Conservation (phyloP, 2,888 invertebrate genomes). For the Serripes groenlandicus region DNA sequence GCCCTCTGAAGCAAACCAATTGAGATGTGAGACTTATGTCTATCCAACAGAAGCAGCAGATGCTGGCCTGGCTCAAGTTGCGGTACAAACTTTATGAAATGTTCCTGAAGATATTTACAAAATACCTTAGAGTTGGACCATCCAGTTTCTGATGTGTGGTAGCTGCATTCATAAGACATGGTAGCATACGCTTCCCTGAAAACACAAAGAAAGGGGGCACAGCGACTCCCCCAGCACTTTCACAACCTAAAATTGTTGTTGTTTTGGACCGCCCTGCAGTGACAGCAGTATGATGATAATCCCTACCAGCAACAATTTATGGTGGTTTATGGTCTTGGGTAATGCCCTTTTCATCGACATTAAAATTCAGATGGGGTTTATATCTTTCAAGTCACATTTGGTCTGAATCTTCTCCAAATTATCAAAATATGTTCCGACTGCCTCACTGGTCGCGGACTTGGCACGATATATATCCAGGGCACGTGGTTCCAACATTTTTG, state of each 20-base stretch:
- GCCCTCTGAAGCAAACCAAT: constrained; percentile 47
- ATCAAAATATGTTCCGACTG: constrained; percentile 20
- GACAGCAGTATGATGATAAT: constrained; percentile 14
- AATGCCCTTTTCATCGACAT: constrained; percentile 57
- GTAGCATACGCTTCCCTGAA: constrained; percentile 46
- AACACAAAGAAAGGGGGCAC: constrained; percentile 58
- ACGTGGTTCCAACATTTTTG: constrained; percentile 22
- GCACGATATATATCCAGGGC: constrained; percentile 32
- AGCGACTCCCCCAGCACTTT: constrained; percentile 46
- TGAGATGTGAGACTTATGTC: constrained; percentile 38
- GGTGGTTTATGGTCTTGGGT: constrained; percentile 39
- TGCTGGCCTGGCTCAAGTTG: constrained; percentile 19
- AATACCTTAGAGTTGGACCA: constrained; percentile 56
- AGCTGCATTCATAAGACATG: constrained; percentile 27
- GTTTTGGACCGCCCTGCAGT: constrained; percentile 29
- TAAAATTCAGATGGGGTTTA: constrained; percentile 49
- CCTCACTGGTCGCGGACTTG: constrained; percentile 23
- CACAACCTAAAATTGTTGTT: constrained; percentile 37
- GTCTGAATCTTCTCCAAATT: constrained; percentile 7
- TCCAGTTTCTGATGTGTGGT: constrained; percentile 38
- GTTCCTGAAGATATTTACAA: constrained; percentile 42
- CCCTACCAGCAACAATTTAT: constrained; percentile 21
- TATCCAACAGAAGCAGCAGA: constrained; percentile 33
- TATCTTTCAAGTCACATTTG: constrained; percentile 29
- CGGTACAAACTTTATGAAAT: constrained; percentile 53